Evolutionary conservation across 1,140 invertebrate species (phyloP).

Genomic region (Drosophila obscura): DNA sequence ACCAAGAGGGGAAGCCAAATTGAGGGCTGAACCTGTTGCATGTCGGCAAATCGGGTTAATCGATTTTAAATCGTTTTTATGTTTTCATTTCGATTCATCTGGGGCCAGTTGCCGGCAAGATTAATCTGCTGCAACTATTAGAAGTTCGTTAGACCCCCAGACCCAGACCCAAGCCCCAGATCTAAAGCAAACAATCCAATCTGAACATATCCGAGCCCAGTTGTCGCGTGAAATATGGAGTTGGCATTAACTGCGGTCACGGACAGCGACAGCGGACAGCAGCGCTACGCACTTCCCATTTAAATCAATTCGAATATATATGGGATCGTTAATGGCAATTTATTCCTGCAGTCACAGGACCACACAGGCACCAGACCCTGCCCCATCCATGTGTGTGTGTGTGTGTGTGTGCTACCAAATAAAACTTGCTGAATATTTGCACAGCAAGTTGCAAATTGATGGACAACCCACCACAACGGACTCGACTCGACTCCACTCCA

Average conservation of each 20-base stretch:
- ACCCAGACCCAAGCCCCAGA: not conserved
- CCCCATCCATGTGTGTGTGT: too few species aligned
- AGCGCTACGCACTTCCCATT: slow-evolving; percentile 55
- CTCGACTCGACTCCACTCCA: not conserved
- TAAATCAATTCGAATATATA: slow-evolving; percentile 80
- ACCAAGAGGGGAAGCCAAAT: slow-evolving; percentile 19
- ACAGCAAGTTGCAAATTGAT: slow-evolving; percentile 75
- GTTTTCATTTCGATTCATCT: slow-evolving; percentile 77
- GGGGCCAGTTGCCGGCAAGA: slow-evolving; percentile 48
- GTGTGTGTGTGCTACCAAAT: slow-evolving; percentile 54
- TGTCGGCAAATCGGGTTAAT: slow-evolving; percentile 81
- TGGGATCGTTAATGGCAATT: slow-evolving; percentile 81
- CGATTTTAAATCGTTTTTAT: slow-evolving; percentile 83
- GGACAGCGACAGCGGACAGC: not conserved
- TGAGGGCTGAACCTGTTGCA: slow-evolving; percentile 76
- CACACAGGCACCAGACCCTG: slow-evolving; percentile 21
- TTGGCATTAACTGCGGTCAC: slow-evolving; percentile 61
- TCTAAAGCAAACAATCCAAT: slow-evolving; percentile 38
- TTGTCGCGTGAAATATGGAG: slow-evolving; percentile 73
- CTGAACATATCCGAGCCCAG: slow-evolving; percentile 3
- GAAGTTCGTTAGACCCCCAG: slow-evolving; percentile 64
- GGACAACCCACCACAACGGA: slow-evolving; percentile 57
- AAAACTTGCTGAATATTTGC: slow-evolving; percentile 76
- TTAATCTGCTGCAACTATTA: slow-evolving; percentile 67
- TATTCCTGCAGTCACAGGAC: slow-evolving; percentile 63